phyloP scores from a whole-genome alignment of 2,888 invertebrate genomes.

The Palloptera scutellata region DNA sequence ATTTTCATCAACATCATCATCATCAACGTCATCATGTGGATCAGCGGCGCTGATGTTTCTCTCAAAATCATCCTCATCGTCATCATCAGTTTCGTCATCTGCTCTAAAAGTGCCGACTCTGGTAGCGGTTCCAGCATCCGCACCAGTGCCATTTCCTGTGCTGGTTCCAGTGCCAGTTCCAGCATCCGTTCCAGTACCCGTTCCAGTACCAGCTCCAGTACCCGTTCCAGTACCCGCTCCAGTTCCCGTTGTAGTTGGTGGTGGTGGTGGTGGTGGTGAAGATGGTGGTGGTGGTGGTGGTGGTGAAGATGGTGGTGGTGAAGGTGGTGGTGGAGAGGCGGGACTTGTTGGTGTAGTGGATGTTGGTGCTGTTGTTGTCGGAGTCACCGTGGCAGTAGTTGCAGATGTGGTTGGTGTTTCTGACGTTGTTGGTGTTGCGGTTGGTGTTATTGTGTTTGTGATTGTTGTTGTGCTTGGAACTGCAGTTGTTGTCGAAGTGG shows the following conservation, averaged over 20 bases:
- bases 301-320: background rate
- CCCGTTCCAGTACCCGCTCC: background rate
- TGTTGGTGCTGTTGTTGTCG: slow-evolving; percentile 10
- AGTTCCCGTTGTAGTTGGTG: background rate
- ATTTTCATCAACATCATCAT: background rate
- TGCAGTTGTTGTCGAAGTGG: slow-evolving; percentile 35
- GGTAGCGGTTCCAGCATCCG: background rate
- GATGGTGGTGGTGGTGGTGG: slow-evolving; percentile 7
- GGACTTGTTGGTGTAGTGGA: slow-evolving; percentile 12
- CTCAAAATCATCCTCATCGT: slow-evolving; percentile 21
- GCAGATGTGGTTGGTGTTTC: background rate
- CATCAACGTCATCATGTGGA: slow-evolving; percentile 11
- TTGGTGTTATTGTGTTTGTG: slow-evolving; percentile 8
- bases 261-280: background rate
- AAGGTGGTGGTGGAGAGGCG: background rate
- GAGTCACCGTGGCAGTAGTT: background rate
- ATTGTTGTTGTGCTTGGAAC: slow-evolving; percentile 4
- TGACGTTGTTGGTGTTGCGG: slow-evolving; percentile 15
- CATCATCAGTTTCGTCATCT: slow-evolving; percentile 6
- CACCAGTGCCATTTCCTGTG: background rate
- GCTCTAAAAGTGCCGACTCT: background rate
- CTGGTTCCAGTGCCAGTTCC: background rate
- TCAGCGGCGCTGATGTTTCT: slow-evolving; percentile 15
- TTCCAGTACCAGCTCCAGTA: background rate
- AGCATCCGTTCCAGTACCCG: background rate